A percentile compares a stretch with the other conserved stretches of the same genome.
phyloP scores from a whole-genome alignment of 2,797 vertebrate genomes.

The Melanogrammus aeglefinus region DNA sequence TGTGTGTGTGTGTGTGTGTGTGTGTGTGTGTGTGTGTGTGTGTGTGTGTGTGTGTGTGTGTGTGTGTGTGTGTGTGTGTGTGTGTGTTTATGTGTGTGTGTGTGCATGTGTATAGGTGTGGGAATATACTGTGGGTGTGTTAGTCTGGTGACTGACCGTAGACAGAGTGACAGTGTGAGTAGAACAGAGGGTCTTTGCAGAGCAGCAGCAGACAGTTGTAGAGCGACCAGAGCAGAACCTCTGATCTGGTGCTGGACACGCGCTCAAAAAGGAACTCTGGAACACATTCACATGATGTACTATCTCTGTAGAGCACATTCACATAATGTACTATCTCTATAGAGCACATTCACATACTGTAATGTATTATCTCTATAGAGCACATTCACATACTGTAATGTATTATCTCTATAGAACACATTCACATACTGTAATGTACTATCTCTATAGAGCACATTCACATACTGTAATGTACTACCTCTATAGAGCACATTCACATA shows the following conservation, averaged over 20 bases:
- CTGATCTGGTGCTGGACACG: constrained; percentile 74
- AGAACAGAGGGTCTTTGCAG: constrained; percentile 85
- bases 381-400: not conserved
- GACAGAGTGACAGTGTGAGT: constrained; percentile 90
- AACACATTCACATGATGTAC: not conserved
- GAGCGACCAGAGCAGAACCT: constrained; percentile 84
- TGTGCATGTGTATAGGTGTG: not conserved
- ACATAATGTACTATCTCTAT: not conserved
- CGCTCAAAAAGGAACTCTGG: constrained; percentile 92
- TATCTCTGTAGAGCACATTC: not conserved
- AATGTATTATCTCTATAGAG: too few relatives aligned
- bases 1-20: not conserved
- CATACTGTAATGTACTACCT: not conserved
- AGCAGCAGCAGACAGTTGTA: constrained; percentile 86
- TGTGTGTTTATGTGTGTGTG: too few relatives aligned
- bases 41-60: not conserved
- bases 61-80: too few relatives aligned
- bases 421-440: not conserved
- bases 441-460: not conserved
- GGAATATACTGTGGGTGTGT: not conserved
- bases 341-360: not conserved
- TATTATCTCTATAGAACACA: constrained; percentile 65
- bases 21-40: not conserved
- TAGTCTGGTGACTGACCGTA: constrained; percentile 79
- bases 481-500: too few relatives aligned